Evolutionary conservation across 1,140 invertebrate species (phyloP), one percentile per base, ranked within the genome.

Genomic region (Brachystomella parvula): DNA sequence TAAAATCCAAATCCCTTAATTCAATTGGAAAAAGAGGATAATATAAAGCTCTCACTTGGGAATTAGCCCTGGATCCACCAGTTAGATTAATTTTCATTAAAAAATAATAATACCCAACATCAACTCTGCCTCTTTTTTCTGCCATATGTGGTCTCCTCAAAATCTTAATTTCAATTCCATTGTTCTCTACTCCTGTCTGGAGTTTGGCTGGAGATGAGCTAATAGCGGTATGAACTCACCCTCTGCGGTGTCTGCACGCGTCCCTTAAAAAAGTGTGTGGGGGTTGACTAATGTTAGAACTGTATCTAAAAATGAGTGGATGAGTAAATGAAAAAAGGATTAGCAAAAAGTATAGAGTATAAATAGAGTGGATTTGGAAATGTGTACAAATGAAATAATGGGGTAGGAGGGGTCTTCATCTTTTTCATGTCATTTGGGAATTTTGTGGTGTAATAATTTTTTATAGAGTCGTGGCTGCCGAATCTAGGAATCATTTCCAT

Each of bases 41-140:
- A 53, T 19, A 24, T n/a, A n/a, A n/a, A n/a, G n/a, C n/a, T 53
- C 24, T 24, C 49, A 53, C 12, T 53, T 53, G 49, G 49, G 49
- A 53, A 53, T 53, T 53, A 24, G 49, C 24, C 49, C 49, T 53
- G 15, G 24, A 53, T 6, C n/a, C 12, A 26, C 49, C 49, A 26
- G 49, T 53, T n/a, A n/a, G n/a, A n/a, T n/a, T 53, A 53, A 53
- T 53, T 53, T 53, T 53, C 49, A 53, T 53, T 53, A 17, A 26
- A 53, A 17, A 15, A 53, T 17, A 53, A 53, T 53, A 44, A 44
- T 44, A 12, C 39, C 39, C 39, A 44, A 12, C 39, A 44, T 44
- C 39, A 12, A 44, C 39, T 44, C 39, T 44, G 9, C n/a, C 39
- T 39, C 6, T 19, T 39, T 9, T 39, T 39, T 6, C 6, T 39